Percentiles rank a stretch among this genome's conserved stretches.
Evolutionary conservation across 2,797 vertebrate genomes (phyloP).

Genomic region (Gymnocypris eckloni): DNA sequence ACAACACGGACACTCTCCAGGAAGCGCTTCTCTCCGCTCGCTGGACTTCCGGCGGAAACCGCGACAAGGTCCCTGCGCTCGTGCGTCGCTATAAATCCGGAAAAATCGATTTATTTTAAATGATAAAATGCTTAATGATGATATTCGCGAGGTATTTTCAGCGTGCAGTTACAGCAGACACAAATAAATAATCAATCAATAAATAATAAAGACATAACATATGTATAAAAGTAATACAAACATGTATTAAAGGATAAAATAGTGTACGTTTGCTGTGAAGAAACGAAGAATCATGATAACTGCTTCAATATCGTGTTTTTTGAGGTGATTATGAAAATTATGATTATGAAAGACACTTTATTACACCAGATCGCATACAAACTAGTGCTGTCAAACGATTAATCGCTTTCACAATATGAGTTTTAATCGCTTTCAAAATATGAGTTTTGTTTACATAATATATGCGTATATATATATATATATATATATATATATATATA

Average conservation of each 20-base stretch:
- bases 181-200: not conserved
- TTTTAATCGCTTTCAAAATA: too few species aligned
- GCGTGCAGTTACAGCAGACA: not conserved
- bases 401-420: too few species aligned
- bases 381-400: too few species aligned
- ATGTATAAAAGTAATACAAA: not conserved
- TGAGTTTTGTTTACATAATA: too few species aligned
- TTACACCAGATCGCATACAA: too few species aligned
- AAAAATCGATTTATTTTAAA: not conserved
- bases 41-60: slow-evolving; percentile 51
- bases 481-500: too few species aligned
- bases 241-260: not conserved
- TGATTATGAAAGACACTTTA: too few species aligned
- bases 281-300: too few species aligned
- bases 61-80: too few species aligned
- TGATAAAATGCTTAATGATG: not conserved
- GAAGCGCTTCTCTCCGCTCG: slow-evolving; percentile 49
- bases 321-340: too few species aligned
- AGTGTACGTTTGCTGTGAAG: not conserved
- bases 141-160: not conserved
- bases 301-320: too few species aligned
- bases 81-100: not conserved
- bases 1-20: slow-evolving; percentile 54
- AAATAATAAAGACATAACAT: not conserved
- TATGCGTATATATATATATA: too few species aligned